Conservation (phyloP, 2,888 invertebrate genomes). For the Hydraecia micacea region DNA sequence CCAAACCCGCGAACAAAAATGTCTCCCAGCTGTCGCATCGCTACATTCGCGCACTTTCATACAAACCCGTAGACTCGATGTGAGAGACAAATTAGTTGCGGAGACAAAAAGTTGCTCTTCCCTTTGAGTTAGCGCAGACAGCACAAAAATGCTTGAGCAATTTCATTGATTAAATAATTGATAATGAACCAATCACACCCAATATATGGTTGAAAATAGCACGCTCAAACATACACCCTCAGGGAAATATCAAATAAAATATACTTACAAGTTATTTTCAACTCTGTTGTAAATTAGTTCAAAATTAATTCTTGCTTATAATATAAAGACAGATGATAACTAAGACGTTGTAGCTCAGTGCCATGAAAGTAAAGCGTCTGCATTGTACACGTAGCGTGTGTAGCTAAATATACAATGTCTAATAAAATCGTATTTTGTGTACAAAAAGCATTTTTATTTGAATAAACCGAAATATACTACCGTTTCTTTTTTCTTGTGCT, state of each 20-base stretch:
- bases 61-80: too few species aligned
- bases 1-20: too few species aligned
- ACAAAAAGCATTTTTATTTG: constrained; percentile 48
- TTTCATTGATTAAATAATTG: background rate
- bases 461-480: background rate
- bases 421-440: constrained; percentile 71
- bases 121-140: background rate
- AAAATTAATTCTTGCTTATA: background rate
- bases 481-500: background rate
- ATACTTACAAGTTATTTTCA: background rate
- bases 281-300: background rate
- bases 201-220: background rate
- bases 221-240: too few species aligned
- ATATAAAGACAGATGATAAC: constrained; percentile 27
- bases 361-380: constrained; percentile 57
- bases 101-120: too few species aligned
- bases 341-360: constrained; percentile 57
- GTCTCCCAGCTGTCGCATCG: too few species aligned
- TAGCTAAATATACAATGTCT: constrained; percentile 67
- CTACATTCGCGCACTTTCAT: too few species aligned
- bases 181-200: background rate
- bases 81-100: too few species aligned
- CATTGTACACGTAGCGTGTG: constrained; percentile 61
- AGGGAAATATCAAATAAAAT: background rate
- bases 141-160: background rate